Percentiles rank a stretch among this genome's conserved stretches.
phyloP scores from a whole-genome alignment of 1,140 invertebrate genomes.

The Heliconius hewitsoni region DNA sequence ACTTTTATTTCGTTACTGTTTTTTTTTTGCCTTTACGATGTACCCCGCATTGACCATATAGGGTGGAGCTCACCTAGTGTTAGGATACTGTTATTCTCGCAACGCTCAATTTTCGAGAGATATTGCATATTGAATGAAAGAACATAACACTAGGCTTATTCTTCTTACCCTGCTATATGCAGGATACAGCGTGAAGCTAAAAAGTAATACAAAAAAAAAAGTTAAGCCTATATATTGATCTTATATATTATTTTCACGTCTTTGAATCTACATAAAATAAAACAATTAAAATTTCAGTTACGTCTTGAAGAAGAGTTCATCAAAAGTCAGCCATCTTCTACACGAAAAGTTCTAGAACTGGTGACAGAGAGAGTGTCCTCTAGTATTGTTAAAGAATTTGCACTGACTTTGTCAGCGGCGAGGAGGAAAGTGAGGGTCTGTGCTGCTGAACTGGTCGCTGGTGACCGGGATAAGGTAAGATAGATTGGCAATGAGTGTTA shows the following conservation, averaged over 20 bases:
- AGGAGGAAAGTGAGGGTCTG: slow-evolving; percentile 31
- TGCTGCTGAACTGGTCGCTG: slow-evolving; percentile 31
- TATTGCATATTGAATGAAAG: too few relatives aligned
- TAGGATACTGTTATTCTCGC: too few relatives aligned
- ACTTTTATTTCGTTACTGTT: neutral
- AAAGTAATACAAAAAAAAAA: neutral
- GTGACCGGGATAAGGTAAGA: slow-evolving; percentile 32
- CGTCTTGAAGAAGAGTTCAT: slow-evolving; percentile 68
- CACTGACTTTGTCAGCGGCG: slow-evolving; percentile 32
- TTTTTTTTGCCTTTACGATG: neutral
- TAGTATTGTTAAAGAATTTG: slow-evolving; percentile 53
- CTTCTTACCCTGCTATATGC: neutral
- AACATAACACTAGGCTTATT: neutral
- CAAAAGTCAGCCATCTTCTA: slow-evolving; percentile 64
- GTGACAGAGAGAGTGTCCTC: slow-evolving; percentile 62
- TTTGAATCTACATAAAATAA: neutral
- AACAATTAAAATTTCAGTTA: slow-evolving; percentile 37
- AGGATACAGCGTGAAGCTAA: neutral
- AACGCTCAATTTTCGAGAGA: too few relatives aligned
- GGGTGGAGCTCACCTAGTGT: too few relatives aligned
- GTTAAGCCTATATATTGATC: too few relatives aligned
- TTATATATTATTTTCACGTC: too few relatives aligned
- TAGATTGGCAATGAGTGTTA: too few relatives aligned
- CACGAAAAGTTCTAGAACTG: slow-evolving; percentile 60
- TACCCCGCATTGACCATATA: neutral